Evolutionary conservation across 2,888 invertebrate species (phyloP), one percentile per base, ranked within the genome.

Genomic region (Drosophila mayaguana): DNA sequence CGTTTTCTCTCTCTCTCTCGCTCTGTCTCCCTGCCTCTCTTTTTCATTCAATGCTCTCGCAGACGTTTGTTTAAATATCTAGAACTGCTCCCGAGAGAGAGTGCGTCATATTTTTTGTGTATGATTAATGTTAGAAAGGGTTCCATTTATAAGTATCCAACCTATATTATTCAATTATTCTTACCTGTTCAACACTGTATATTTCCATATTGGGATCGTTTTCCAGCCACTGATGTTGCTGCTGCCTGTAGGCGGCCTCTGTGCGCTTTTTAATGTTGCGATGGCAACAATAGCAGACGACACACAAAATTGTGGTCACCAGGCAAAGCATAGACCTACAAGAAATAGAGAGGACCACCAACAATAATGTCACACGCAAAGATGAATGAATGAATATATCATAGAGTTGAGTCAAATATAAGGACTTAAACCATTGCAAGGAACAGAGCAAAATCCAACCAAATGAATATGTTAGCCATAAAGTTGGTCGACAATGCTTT

Each of bases 311-410:
- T 83, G 96, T 95, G 87, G 96, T 94, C 80, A 96, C 95, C 34
- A 96, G 96, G 91, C 96, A 96, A 83, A 97, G 93, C 94, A 96
- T 96, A 48, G 95, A 96, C 91, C 97, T 97, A 94, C 62, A 94
- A 93, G 14, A 20, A 36, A 53, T 2, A 34, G 6, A 16, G 34
- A 20, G 22, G 8, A 8, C 28, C 16, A 38, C n/a, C 16, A 45
- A 20, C n/a, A 51, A 86, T 18, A 38, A 61, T 25, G 16, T 9
- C 11, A 50, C 6, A 57, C 3, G 45, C 6, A 32, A 32, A 18
- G 20, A 38, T n/a, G n/a, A 18, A 32, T n/a, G n/a, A 14, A 43
- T n/a, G 50, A n/a, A 22, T 25, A 36, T 56, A 28, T 43, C 18
- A 34, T 25, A 18, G 18, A 0, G 20, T 38, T 55, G 16, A 14